Conservation (phyloP, 1,140 invertebrate genomes). For the Calephelis nemesis region DNA sequence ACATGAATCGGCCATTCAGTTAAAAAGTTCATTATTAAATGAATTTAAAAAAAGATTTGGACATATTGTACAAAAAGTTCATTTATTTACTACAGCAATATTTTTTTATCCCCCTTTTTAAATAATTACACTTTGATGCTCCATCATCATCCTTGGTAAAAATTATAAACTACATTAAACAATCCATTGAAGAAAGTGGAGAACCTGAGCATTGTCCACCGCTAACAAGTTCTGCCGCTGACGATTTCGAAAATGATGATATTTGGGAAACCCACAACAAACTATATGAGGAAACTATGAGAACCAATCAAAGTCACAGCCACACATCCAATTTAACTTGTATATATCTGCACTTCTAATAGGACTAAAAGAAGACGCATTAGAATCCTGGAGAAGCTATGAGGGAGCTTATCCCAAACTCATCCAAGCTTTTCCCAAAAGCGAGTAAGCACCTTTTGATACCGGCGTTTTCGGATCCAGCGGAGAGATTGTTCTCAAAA, state of each 20-base stretch:
- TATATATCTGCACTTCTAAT: background rate
- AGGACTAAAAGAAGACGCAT: background rate
- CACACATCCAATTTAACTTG: conserved; percentile 18
- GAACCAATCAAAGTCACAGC: conserved; percentile 29
- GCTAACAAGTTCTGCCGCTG: conserved; percentile 31
- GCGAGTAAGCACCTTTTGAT: conserved; percentile 25
- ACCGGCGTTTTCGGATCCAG: conserved; percentile 30
- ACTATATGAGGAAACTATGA: conserved; percentile 29
- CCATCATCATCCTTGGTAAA: too few relatives aligned
- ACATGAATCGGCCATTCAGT: too few relatives aligned
- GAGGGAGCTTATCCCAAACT: conserved; percentile 25
- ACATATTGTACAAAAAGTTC: too few relatives aligned
- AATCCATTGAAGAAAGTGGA: conserved; percentile 31
- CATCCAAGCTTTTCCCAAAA: conserved; percentile 27
- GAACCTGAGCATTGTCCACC: conserved; percentile 32
- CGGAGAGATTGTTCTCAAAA: conserved; percentile 31
- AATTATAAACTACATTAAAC: background rate
- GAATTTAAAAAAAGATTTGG: too few relatives aligned
- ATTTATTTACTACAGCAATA: too few relatives aligned
- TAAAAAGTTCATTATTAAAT: too few relatives aligned
- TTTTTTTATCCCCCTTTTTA: too few relatives aligned
- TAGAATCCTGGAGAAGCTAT: conserved; percentile 11
- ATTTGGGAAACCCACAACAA: conserved; percentile 35
- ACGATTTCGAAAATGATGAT: conserved; percentile 31
- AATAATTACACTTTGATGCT: too few relatives aligned